Evolutionary conservation across 2,797 vertebrate genomes (phyloP).

Genomic region (Myotis vivesi): DNA sequence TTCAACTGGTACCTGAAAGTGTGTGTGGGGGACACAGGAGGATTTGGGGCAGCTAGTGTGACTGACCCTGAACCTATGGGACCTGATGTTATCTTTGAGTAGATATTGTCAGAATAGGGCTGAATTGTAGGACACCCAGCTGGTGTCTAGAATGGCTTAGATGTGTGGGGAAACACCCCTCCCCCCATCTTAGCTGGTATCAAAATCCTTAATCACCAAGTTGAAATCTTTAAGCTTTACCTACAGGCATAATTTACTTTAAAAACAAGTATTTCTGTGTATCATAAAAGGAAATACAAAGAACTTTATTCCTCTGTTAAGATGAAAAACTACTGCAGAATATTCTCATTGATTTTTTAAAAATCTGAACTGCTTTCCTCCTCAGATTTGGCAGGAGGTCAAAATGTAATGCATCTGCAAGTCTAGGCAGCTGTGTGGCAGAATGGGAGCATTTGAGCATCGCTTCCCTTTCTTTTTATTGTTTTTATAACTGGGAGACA

Average conservation of each 20-base stretch:
- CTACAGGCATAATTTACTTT: not conserved
- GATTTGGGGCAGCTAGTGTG: not conserved
- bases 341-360: not conserved
- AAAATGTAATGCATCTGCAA: not conserved
- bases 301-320: not conserved
- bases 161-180: not conserved
- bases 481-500: too few species aligned
- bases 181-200: not conserved
- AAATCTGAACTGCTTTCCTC: not conserved
- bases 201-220: not conserved
- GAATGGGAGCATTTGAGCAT: fast-evolving
- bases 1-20: not conserved
- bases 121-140: not conserved
- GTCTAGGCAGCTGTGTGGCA: not conserved
- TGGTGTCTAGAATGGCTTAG: not conserved
- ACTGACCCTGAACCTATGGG: not conserved
- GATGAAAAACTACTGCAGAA: not conserved
- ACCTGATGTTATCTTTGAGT: not conserved
- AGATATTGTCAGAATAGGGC: not conserved
- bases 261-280: not conserved
- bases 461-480: not conserved
- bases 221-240: not conserved
- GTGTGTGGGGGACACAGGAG: not conserved
- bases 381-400: not conserved
- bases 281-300: not conserved